Evolutionary conservation across 2,888 invertebrate genomes (phyloP).

Genomic region (Taphrorychus bicolor): DNA sequence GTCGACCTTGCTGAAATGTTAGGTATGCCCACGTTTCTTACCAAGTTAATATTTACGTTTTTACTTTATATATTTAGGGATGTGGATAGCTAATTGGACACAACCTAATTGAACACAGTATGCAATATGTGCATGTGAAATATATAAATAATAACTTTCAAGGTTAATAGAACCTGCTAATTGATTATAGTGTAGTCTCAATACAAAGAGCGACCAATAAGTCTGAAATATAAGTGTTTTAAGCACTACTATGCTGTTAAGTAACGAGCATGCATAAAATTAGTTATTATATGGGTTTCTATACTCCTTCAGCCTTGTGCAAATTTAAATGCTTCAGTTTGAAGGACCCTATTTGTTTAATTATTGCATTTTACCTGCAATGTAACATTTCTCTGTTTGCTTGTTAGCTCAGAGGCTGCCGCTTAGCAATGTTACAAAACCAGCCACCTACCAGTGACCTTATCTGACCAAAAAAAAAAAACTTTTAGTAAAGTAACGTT

Average conservation of each 20-base stretch:
- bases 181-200: neutral
- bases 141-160: neutral
- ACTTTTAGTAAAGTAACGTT: neutral
- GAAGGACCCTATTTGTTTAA: neutral
- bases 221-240: neutral
- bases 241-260: neutral
- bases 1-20: constrained; percentile 23
- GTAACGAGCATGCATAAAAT: neutral
- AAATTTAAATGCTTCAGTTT: neutral
- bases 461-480: neutral
- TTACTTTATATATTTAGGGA: no score
- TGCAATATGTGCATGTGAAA: no score
- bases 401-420: neutral
- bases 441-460: neutral
- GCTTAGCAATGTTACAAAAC: neutral
- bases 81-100: no score
- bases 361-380: neutral
- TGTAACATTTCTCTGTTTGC: neutral
- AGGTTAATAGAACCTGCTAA: neutral
- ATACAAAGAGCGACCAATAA: neutral
- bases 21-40: neutral
- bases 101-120: no score
- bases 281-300: neutral
- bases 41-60: neutral
- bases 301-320: neutral